Evolutionary conservation across 2,113 vertebrate genomes (phyloP), one percentile per base, ranked within the genome.

Genomic region (Mionectes macconnelli): DNA sequence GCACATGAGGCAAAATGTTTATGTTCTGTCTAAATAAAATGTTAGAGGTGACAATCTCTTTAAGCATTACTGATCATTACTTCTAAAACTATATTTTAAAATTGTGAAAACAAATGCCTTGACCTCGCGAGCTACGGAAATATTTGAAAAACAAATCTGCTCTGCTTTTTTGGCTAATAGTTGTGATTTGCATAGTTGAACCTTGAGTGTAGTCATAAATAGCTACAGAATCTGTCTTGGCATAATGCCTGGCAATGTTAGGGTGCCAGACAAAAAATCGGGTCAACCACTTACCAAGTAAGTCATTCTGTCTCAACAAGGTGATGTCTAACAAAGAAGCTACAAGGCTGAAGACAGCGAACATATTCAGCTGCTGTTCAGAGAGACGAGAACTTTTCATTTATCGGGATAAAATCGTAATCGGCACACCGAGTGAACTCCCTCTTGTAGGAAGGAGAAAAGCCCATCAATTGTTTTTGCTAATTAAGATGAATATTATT

Each of bases 401-500:
- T 97, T 98, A 98, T 98, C 97, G 82, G 94, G 77, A 97, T 98
- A 98, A 97, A 92, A 80, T 97, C 44, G 73, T 97, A 98, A 98
- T 98, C 96, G 98, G 96, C 90, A 75, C 63, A 82, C 93, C 21
- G 62, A 96, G 75, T 94, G 96, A 99, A 98, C 97, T 98, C 97
- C 96, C 97, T 98, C 90, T 97, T 97, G 91, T 96, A 97, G 94
- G 84, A 96, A 96, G 92, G 76, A 92, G 95, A 97, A 98, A 98
- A 98, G 67, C 75, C 94, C 96, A 97, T 98, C 97, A 98, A 98
- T 98, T 98, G 97, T 98, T 98, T 98, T 98, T 98, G 91, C 98
- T 98, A 99, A 99, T 99, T 98, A 98, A 98, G 97, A 98, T 97
- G 97, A 99, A 98, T 98, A 98, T 98, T 97, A 98, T 98, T 98